phyloP scores from a whole-genome alignment of 1,140 invertebrate genomes.

The Telenomus remus region DNA sequence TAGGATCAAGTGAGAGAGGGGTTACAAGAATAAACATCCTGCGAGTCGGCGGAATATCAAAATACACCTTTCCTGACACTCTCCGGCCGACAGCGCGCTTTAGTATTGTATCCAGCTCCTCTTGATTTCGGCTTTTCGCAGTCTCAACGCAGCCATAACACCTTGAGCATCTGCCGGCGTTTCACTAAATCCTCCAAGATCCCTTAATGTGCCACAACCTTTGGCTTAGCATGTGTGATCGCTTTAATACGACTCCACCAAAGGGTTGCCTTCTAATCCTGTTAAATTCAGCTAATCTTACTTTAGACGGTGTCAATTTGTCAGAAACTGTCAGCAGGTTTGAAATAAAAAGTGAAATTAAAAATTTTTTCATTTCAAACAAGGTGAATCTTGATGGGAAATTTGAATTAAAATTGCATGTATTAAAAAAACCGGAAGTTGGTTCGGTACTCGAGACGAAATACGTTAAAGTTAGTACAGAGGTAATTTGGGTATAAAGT shows the following conservation, averaged over 20 bases:
- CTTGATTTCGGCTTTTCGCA: constrained; percentile 58
- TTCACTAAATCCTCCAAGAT: constrained; percentile 65
- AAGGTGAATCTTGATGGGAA: too few species aligned
- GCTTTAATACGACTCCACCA: constrained; percentile 51
- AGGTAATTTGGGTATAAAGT: constrained; percentile 76
- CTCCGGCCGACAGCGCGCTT: constrained; percentile 60
- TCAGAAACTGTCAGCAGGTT: too few species aligned
- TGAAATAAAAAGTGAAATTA: too few species aligned
- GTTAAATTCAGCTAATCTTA: too few species aligned
- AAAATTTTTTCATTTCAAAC: too few species aligned
- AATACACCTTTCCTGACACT: constrained; percentile 70
- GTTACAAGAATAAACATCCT: constrained; percentile 41
- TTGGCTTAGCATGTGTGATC: constrained; percentile 59
- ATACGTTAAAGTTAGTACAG: constrained; percentile 73
- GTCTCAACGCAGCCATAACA: constrained; percentile 56
- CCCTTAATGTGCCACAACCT: constrained; percentile 66
- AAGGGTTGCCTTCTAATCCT: too few species aligned
- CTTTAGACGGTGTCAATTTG: too few species aligned
- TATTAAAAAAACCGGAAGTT: constrained; percentile 38
- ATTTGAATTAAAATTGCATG: constrained; percentile 37
- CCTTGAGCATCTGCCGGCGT: constrained; percentile 69
- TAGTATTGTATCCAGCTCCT: constrained; percentile 69
- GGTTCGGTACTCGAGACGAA: constrained; percentile 58
- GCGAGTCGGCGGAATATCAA: constrained; percentile 68
- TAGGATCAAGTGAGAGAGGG: constrained; percentile 45